Conservation (phyloP, 2,888 invertebrate species). For the Drosophila nr. fundita region DNA sequence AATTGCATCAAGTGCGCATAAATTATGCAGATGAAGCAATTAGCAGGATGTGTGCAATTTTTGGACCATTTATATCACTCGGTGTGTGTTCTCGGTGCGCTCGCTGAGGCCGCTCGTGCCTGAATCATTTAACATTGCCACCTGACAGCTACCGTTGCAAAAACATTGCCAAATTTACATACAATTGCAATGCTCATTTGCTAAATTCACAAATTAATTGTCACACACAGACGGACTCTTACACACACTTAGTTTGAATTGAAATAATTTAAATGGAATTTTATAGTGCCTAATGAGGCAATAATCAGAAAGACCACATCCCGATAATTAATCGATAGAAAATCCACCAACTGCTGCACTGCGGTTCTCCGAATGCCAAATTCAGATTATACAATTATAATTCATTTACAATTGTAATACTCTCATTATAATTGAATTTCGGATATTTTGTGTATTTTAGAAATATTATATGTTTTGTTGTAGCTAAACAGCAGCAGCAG, state of each 20-base stretch:
- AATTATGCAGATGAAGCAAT: slow-evolving; percentile 80
- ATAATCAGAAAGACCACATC: slow-evolving; percentile 50
- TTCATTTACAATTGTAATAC: slow-evolving; percentile 6
- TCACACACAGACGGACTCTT: slow-evolving; percentile 22
- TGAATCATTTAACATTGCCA: slow-evolving; percentile 50
- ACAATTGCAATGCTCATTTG: slow-evolving; percentile 71
- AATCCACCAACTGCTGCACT: slow-evolving; percentile 31
- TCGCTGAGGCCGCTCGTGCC: not conserved
- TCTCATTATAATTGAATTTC: slow-evolving; percentile 35
- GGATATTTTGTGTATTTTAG: slow-evolving; percentile 1
- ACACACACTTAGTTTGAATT: slow-evolving; percentile 2
- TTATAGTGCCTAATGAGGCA: slow-evolving; percentile 58
- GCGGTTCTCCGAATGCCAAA: slow-evolving; percentile 17
- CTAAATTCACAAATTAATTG: slow-evolving; percentile 78
- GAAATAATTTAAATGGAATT: slow-evolving; percentile 53
- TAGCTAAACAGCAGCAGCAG: not conserved
- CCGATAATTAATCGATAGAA: slow-evolving; percentile 59
- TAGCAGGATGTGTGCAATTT: slow-evolving; percentile 55
- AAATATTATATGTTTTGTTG: not conserved
- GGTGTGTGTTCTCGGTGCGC: not conserved
- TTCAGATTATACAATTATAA: slow-evolving; percentile 25
- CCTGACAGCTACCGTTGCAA: slow-evolving; percentile 46
- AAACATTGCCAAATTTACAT: slow-evolving; percentile 72
- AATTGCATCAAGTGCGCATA: slow-evolving; percentile 66
- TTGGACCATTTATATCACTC: slow-evolving; percentile 6